These are phyloP conservation scores for Amblyraja radiata DNA, from an alignment of 2,797 vertebrate species.

Conservation along the genomic window DNA sequence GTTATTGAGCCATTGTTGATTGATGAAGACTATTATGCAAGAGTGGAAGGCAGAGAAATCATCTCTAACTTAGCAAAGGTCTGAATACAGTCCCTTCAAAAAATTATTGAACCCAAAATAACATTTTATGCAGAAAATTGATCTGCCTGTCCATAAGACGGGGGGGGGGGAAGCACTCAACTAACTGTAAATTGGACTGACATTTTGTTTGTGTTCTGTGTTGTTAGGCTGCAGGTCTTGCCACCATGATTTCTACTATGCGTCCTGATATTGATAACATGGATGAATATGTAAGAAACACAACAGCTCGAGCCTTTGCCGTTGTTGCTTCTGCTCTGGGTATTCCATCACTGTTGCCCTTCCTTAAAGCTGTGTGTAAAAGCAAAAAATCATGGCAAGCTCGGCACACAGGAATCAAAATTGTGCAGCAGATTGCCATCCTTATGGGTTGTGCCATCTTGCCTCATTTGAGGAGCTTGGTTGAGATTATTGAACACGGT, in stretches of 20 bases:
- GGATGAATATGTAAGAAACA: slow-evolving; percentile 98
- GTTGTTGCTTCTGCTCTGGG: slow-evolving; percentile 94
- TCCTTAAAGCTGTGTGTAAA: slow-evolving; percentile 97
- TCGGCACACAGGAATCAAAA: slow-evolving; percentile 96
- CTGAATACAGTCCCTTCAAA: slow-evolving; percentile 19
- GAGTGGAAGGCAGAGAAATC: slow-evolving; percentile 98
- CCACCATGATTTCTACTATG: slow-evolving; percentile 99
- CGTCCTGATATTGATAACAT: slow-evolving; percentile 98
- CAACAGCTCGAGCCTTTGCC: slow-evolving; percentile 92
- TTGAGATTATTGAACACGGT: slow-evolving; percentile 99
- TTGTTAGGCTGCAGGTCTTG: slow-evolving; percentile 86
- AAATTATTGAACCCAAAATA: neutral
- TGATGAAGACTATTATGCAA: slow-evolving; percentile 98
- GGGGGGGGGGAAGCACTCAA: too few relatives aligned
- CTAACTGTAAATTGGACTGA: neutral
- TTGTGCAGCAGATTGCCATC: slow-evolving; percentile 98
- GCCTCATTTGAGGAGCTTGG: slow-evolving; percentile 96
- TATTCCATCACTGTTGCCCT: slow-evolving; percentile 93
- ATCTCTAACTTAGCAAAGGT: slow-evolving; percentile 99
- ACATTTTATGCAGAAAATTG: neutral
- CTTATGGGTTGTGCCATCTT: slow-evolving; percentile 98
- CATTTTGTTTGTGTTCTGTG: neutral
- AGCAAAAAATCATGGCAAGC: slow-evolving; percentile 99
- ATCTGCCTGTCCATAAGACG: neutral
- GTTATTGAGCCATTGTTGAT: slow-evolving; percentile 95